Conservation (phyloP, 2,888 invertebrate genomes). For the Nysson spinosus region DNA sequence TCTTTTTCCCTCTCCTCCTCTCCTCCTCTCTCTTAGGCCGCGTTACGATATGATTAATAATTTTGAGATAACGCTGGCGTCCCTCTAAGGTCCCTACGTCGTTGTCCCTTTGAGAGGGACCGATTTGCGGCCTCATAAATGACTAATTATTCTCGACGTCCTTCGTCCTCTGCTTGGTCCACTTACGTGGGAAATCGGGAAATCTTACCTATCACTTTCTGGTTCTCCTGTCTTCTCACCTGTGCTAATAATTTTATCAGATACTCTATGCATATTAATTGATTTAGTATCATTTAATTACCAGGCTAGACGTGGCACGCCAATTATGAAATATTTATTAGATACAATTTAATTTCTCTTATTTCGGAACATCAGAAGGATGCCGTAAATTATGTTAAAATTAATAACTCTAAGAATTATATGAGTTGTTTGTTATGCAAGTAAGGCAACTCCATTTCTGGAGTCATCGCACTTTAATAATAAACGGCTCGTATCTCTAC, state of each 20-base stretch:
- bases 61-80: slow-evolving; percentile 73
- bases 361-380: too few species aligned
- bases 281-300: too few species aligned
- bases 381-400: too few species aligned
- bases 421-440: too few species aligned
- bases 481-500: too few species aligned
- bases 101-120: slow-evolving; percentile 62
- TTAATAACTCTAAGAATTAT: too few species aligned
- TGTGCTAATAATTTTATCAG: neutral
- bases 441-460: too few species aligned
- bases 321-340: too few species aligned
- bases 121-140: slow-evolving; percentile 74
- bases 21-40: slow-evolving; percentile 41
- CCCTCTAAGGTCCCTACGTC: slow-evolving; percentile 59
- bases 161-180: slow-evolving; percentile 18
- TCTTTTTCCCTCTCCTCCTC: slow-evolving; percentile 9
- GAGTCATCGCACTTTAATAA: too few species aligned
- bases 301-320: too few species aligned
- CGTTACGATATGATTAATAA: slow-evolving; percentile 75
- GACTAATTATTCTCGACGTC: slow-evolving; percentile 71
- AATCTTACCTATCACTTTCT: neutral
- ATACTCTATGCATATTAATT: neutral
- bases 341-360: too few species aligned
- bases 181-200: neutral
- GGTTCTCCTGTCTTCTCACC: neutral